Conservation (phyloP, 2,888 invertebrate species). For the Clusia tigrina region DNA sequence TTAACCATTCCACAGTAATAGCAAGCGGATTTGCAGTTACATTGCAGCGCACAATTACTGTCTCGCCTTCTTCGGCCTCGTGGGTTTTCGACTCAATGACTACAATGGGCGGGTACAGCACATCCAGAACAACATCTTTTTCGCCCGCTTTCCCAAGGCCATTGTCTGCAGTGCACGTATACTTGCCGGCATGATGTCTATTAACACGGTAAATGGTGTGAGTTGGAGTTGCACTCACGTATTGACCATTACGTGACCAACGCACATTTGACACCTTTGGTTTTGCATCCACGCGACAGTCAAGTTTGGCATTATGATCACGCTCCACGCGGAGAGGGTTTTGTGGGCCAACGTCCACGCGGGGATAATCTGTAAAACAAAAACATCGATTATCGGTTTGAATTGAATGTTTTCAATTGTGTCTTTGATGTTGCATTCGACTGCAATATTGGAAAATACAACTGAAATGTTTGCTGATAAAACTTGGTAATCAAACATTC, state of each 20-base stretch:
- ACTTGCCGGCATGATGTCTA: conserved; percentile 86
- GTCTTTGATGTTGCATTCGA: no score
- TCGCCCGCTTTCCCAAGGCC: conserved; percentile 82
- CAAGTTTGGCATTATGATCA: conserved; percentile 83
- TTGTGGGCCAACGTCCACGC: conserved; percentile 90
- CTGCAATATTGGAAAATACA: no score
- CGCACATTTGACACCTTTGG: conserved; percentile 83
- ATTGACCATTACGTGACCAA: conserved; percentile 87
- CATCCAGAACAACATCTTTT: conserved; percentile 81
- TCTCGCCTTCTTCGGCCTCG: conserved; percentile 86
- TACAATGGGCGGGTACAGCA: conserved; percentile 83
- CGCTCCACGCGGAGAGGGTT: conserved; percentile 88
- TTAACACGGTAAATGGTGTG: conserved; percentile 82
- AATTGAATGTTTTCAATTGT: no score
- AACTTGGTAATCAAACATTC: no score
- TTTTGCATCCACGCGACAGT: conserved; percentile 92
- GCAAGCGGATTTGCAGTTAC: conserved; percentile 88
- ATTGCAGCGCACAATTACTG: conserved; percentile 83
- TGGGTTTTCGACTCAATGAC: conserved; percentile 81
- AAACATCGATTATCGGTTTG: no score
- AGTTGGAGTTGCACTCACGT: conserved; percentile 80
- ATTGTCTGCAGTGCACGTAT: conserved; percentile 88
- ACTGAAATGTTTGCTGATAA: no score
- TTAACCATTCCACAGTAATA: conserved; percentile 83
- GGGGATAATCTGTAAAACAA: conserved; percentile 79